Base-by-base conservation (phyloP, 2,888 invertebrate genomes). In the Cosmia pyralina region DNA sequence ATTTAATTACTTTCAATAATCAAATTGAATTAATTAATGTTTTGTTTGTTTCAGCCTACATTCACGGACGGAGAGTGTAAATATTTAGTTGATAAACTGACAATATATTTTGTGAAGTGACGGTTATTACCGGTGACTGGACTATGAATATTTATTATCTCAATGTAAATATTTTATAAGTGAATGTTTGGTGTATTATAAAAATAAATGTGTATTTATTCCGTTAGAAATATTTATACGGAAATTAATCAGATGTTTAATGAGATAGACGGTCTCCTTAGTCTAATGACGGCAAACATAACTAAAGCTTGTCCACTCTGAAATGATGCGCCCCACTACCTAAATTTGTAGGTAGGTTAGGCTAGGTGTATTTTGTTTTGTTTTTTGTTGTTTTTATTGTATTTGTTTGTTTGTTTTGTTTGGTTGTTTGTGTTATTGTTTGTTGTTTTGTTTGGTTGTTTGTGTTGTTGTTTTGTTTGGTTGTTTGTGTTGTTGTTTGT, bases 1-100 rank as follows among this genome's bases (percentile, higher is more conserved):
- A 50, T 44, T 15, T 8, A 11, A 34, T 13, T 8, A 41, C 2
- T 41, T 41, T 34, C 3, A 22, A 17, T 28, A 1, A 48, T 44
- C 1, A 34, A 64, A 63, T 38, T 15, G 0, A 38, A 53, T 44
- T 74, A 69, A 75, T 58, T 6, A 11, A 6, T 53, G 8, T 58
- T 75, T 63, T 48, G 66, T 80, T 89, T 92, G 85, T 94, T 94
- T 59, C 94, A 95, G 94, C 93, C 41, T 94, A 91, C 90, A 94
- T 95, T 52, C 95, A 95, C 73, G 94, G 95, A 75, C 88, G 94
- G 52, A 93, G 91, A 88, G 94, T 91, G 83, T 95, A 91, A 93
- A 89, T 83, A 77, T 65, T 50, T 53, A 19, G 38, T 44, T 10
- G 17, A 38, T 48, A 59, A 66, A 74, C 19, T 69, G 48, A 78